Evolutionary conservation across 2,797 vertebrate species (phyloP), one percentile per base, ranked within the genome.

Genomic region (Chromobotia macracanthus): DNA sequence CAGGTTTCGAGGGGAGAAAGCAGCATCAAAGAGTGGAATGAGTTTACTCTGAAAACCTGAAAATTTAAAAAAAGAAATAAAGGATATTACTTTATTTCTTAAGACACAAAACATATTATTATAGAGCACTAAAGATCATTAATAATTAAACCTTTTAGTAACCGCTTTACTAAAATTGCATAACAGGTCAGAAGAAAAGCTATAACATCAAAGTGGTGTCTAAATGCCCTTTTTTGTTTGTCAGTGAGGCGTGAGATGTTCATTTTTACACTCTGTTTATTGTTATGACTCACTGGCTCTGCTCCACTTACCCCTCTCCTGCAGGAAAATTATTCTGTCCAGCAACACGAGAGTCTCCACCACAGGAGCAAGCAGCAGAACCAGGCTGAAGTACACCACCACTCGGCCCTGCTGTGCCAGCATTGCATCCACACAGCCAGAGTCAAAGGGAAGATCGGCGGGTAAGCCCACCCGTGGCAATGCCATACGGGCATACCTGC

Each of bases 311-410:
- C 97, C 96, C 82, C 91, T 93, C 85, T 98, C 96, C 84, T 96
- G 93, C 72, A 99, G 91, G 89, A 93, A 98, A 46, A 99, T 93
- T 81, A 97, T 91, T 68, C 96, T 87, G 86, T 99, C 97, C 12
- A 99, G 90, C 70, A 99, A 93, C 83, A 99, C 92, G 81, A 99
- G 91, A 0, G 94, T 96, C 91, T 99, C 97, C 84, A 97, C 95
- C 1, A 93, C 88, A 0, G 96, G 97, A 0, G 96, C 95, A 82
- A 99, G 89, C 28, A 97, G 90, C 80, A 96, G 89, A 0, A 90
- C 88, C 80, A 99, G 88, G 85, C 94, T 96, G 91, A 95, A 97
- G 91, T 95, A 99, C 0, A 92, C 95, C 80, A 97, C 94, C 82
- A 98, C 96, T 28, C 88, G 87, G 82, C 90, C 90, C 89, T 96